Evolutionary conservation across 1,140 invertebrate species (phyloP), one percentile per base, ranked within the genome.

Genomic region (Drosophila mojavensis): DNA sequence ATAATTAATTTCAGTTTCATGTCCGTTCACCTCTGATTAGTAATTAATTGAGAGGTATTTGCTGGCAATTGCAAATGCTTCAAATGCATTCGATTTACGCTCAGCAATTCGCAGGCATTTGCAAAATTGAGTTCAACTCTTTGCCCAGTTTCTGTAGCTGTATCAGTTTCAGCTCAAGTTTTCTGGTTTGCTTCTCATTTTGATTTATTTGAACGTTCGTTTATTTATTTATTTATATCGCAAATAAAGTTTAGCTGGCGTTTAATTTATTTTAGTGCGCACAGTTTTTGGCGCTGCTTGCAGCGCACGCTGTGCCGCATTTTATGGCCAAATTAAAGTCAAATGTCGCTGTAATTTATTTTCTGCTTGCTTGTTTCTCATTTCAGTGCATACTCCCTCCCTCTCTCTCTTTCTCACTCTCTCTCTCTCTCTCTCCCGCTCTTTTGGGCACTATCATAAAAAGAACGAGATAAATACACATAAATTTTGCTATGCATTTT

Each of bases 271-370:
- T 81, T 81, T 59, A 75, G 58, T 56, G 63, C 56, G 45, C n/a
- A 7, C 28, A 26, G 39, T 24, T 65, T 54, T 39, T 13, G n/a
- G 4, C 24, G 24, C 24, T 17, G n/a, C 24, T 17, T 28, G 62
- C 54, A 13, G 20, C 13, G 13, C 41, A 15, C 33, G 60, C 61
- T 60, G 61, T n/a, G 66, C 20, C 30, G 64, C 47, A 41, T 41
- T 86, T 89, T 88, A 89, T 80, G 77, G 60, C 72, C 77, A 82
- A 83, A 79, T 86, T 88, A 86, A 80, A 89, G 59, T 63, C 60
- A 71, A 86, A 75, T 80, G 77, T 78, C 76, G 72, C 59, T 72
- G 60, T 78, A 77, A 80, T 80, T 77, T 78, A 66, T 61, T 55
- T 54, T 43, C 47, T 11, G 20, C 15, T 50, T 17, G 17, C 1